Conservation (phyloP, 1,140 invertebrate species). For the Penaeus indicus region DNA sequence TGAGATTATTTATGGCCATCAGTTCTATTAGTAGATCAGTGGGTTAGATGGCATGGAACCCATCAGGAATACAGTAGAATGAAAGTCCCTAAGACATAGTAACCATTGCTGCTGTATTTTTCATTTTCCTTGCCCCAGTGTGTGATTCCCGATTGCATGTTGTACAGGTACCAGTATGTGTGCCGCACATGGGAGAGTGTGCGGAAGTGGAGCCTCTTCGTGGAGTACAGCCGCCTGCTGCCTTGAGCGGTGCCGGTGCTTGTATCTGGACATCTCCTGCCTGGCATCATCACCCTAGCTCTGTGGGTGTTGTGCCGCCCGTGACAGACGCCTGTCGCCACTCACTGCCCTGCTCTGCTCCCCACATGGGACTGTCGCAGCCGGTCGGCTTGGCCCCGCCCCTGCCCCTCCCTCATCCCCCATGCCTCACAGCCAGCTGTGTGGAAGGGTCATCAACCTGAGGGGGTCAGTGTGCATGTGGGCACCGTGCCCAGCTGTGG, state of each 20-base stretch:
- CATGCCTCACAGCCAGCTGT: constrained; percentile 45
- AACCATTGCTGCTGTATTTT: too few species aligned
- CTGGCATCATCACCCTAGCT: constrained; percentile 56
- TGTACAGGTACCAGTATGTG: constrained; percentile 54
- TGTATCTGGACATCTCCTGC: constrained; percentile 59
- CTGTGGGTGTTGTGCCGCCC: constrained; percentile 57
- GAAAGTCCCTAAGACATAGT: too few species aligned
- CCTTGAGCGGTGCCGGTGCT: constrained; percentile 57
- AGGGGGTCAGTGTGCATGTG: constrained; percentile 60
- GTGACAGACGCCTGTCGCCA: constrained; percentile 61
- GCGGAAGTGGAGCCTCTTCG: constrained; percentile 59
- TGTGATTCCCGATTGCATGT: background rate
- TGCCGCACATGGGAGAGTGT: constrained; percentile 61
- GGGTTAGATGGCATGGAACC: too few species aligned
- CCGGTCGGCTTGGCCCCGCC: constrained; percentile 54
- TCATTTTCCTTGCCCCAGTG: background rate
- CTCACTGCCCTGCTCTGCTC: constrained; percentile 54
- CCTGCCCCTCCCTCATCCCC: constrained; percentile 54
- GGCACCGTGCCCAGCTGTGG: constrained; percentile 62
- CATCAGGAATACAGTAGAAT: too few species aligned
- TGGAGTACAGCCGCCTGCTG: constrained; percentile 62
- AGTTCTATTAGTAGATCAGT: too few species aligned
- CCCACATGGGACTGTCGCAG: constrained; percentile 49
- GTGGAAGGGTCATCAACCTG: constrained; percentile 53
- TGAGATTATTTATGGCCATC: too few species aligned